Conservation (phyloP, 2,797 vertebrate genomes). For the Phoxinus dragarum region DNA sequence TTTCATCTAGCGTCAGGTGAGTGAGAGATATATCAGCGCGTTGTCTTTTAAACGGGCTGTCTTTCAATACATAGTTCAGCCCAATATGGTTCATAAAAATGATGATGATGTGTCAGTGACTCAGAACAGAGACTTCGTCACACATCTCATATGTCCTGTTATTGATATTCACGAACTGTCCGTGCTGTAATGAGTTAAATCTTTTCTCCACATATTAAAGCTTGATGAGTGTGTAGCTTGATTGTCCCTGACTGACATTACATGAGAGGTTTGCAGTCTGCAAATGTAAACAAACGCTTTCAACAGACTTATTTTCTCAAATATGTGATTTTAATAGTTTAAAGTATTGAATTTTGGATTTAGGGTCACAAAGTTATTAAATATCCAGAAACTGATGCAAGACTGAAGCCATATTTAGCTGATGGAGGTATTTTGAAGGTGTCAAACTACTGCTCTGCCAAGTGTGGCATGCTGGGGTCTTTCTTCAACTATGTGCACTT, state of each 20-base stretch:
- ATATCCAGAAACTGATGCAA: neutral
- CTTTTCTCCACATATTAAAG: neutral
- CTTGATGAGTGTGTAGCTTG: neutral
- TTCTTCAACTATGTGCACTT: neutral
- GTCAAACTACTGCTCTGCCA: neutral
- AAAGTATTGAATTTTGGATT: neutral
- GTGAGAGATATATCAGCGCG: constrained; percentile 21
- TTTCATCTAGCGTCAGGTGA: constrained; percentile 82
- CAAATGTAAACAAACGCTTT: neutral
- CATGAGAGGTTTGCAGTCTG: neutral
- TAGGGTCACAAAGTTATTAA: neutral
- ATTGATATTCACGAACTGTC: neutral
- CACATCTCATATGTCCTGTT: neutral
- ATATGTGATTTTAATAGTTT: neutral
- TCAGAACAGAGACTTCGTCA: neutral
- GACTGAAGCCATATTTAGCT: neutral
- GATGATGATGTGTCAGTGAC: constrained; percentile 44
- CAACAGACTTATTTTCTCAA: neutral
- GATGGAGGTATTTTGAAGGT: neutral
- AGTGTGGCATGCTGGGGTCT: neutral
- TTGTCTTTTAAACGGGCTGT: neutral
- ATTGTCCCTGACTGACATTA: neutral
- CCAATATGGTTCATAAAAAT: constrained; percentile 3
- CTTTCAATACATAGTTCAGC: neutral
- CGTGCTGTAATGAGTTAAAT: neutral